Evolutionary conservation across 2,888 invertebrate species (phyloP), one percentile per base, ranked within the genome.

Genomic region (Pasiphila rectangulata): DNA sequence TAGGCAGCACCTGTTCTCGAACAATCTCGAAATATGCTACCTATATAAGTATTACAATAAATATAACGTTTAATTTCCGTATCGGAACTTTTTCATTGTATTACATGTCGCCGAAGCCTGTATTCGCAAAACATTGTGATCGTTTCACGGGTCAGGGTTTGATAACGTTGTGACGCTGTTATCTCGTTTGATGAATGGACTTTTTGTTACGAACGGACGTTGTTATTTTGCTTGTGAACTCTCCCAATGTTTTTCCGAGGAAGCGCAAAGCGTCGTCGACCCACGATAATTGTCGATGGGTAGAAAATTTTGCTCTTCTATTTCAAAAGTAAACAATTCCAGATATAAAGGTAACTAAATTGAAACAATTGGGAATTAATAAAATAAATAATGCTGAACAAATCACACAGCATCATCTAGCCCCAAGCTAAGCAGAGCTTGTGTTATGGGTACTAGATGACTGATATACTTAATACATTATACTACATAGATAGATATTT

Each of bases 151-250:
- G 76, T 77, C 79, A 76, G 83, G 81, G 83, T 85, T 84, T 83
- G 84, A 83, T 85, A 85, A 82, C 82, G 80, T 71, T 67, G 75
- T 81, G 83, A 83, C 83, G 79, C 79, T 82, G 81, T 84, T 85
- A 83, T 84, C 84, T 83, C 69, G 74, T 82, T 79, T 83, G 84
- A 85, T 83, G 83, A 84, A 85, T 85, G 83, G 83, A 76, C 82
- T 83, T 83, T 83, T 82, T 84, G 83, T 83, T 78, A 79, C 79
- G 79, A 85, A 83, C 83, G 83, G 77, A 73, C 79, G 75, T 73
- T 77, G 82, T 80, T 82, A 79, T 83, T 82, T 77, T 68, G 75
- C 75, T 79, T 75, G 78, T 80, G 74, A 77, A 78, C 77, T 72
- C 72, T 56, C 57, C 64, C 61, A 70, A 71, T 73, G 67, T 72